Evolutionary conservation across 2,888 invertebrate genomes (phyloP), one percentile per base, ranked within the genome.

Genomic region (Agonopterix arenella): DNA sequence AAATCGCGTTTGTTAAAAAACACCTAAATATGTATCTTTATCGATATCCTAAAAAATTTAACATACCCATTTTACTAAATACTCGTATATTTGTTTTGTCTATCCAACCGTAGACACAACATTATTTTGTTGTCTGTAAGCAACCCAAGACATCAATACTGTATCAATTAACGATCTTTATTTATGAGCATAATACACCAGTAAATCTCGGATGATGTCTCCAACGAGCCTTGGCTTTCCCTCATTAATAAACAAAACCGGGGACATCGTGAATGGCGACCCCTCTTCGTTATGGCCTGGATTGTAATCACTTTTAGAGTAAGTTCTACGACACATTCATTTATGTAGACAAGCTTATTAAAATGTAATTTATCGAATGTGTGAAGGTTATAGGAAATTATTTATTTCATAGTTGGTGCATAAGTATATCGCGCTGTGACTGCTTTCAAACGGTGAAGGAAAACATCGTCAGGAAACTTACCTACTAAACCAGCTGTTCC

Each of bases 191-290:
- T 67, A 67, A 75, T 71, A 70, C 69, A 62, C 73, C 73, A 69
- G 72, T 78, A 79, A 80, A 78, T 80, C 77, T 74, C 61, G 66
- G 68, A 66, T 68, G 64, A 61, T 66, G 69, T 72, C 69, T 68
- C 67, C 62, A 60, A 56, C 61, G 60, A 60, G 55, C 59, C 63
- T 59, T 66, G 60, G 58, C 58, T 56, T 56, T 59, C 57, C 49
- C 67, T 72, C 71, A 71, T 73, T 74, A 52, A 52, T 52, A 72
- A 67, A 66, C 67, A 70, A 70, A 65, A 56, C 53, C 49, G 52
- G 49, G 52, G 55, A 41, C 47, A 45, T 48, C 18, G 11, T 44
- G 50, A 51, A 45, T 44, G 9, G 44, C 40, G 46, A 16, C 18
- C 56, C 55, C 57, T 53, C 47, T 28, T 51, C 50, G 43, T 55